Evolutionary conservation across 2,888 invertebrate species (phyloP).

Genomic region (Conistra vaccinii): DNA sequence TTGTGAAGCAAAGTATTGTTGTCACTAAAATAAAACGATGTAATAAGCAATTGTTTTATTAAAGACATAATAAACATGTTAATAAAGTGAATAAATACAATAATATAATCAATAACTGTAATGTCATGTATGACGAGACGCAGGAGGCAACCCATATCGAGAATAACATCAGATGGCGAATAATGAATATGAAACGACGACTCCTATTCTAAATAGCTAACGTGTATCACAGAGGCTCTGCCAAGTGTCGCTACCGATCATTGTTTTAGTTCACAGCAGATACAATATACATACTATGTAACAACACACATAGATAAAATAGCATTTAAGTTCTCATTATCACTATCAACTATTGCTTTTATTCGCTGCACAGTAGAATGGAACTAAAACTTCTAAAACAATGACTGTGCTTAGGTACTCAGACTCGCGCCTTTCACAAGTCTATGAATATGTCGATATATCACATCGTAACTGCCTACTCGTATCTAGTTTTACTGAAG

Average conservation of each 20-base stretch:
- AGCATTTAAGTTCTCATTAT: constrained; percentile 54
- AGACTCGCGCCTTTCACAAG: constrained; percentile 65
- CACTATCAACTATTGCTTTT: constrained; percentile 62
- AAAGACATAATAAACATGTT: constrained; percentile 91
- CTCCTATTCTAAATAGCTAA: constrained; percentile 82
- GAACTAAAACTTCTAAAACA: constrained; percentile 57
- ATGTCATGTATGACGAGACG: constrained; percentile 81
- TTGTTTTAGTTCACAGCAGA: constrained; percentile 66
- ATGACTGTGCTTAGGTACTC: constrained; percentile 58
- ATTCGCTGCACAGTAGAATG: constrained; percentile 55
- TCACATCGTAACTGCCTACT: constrained; percentile 76
- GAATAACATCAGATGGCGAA: constrained; percentile 77
- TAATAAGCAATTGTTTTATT: constrained; percentile 89
- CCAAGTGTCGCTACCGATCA: constrained; percentile 75
- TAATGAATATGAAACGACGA: constrained; percentile 78
- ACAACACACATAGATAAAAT: constrained; percentile 58
- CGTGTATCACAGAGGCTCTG: constrained; percentile 87
- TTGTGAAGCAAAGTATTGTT: neutral
- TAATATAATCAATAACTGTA: constrained; percentile 83
- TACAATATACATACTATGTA: constrained; percentile 60
- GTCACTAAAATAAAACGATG: constrained; percentile 72
- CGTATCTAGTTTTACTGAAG: constrained; percentile 68
- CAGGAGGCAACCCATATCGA: constrained; percentile 79
- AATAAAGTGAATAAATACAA: constrained; percentile 90
- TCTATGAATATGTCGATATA: constrained; percentile 71